Base-by-base conservation (phyloP, 2,888 invertebrate species). In the Drosophila emarginata region DNA sequence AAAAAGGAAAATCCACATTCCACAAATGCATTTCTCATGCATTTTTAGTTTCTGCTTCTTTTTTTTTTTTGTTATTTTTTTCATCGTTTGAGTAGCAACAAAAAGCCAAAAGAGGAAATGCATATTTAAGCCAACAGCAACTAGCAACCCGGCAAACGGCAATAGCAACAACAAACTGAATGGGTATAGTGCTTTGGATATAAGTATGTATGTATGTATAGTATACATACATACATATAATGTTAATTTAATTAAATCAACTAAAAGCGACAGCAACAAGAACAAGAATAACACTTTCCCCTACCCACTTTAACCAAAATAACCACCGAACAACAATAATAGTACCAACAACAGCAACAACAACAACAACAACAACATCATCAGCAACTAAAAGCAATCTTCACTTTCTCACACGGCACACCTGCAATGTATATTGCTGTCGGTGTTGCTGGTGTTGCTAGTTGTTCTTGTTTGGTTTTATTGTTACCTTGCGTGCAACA, bases 11-110 rank as follows among this genome's bases (percentile, higher is more conserved):
- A 82, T 45, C 11, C 18, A 76, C 82, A 88, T 88, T 88, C 89
- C 88, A 76, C 80, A 81, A 78, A 86, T 80, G 88, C 89, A 89
- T 79, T 88, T 88, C 88, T 89, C 89, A 88, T 88, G 89, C 84
- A 77, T 75, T 71, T 68, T 79, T n/a, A 7, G 4, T 26, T 26
- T 5, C n/a, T n/a, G n/a, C n/a, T n/a, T n/a, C n/a, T n/a, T 26
- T 26, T 26, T 32, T 32, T 1, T 32, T 45, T 3, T 45, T 40
- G 6, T 37, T 37, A 2, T 37, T 37, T n/a, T 5, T 39, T 18
- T 45, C 21, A 45, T 21, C 45, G 18, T 45, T 45, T 45, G 18
- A 21, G 11, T 4, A 11, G 40, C 50, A 60, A 11, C 15, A 61
- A 18, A 9, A 52, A 50, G 63, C 52, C 58, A 57, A 53, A 60